phyloP scores from a whole-genome alignment of 2,888 invertebrate genomes.

The Odontocerum albicorne region DNA sequence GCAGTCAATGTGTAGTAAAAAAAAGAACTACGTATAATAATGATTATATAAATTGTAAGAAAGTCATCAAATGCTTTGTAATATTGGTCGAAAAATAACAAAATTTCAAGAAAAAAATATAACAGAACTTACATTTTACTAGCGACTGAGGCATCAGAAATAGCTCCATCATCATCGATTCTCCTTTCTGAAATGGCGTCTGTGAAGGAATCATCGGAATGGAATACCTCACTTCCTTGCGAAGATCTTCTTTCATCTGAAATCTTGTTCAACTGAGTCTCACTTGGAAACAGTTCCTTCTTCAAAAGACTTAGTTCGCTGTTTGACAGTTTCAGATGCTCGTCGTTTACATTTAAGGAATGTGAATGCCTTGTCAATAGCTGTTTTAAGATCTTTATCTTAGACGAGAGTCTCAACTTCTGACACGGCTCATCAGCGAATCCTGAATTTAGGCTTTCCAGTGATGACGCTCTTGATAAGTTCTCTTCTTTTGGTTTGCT shows the following conservation, averaged over 20 bases:
- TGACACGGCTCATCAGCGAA: conserved; percentile 10
- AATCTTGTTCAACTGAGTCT: conserved; percentile 4
- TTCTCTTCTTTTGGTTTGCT: conserved; percentile 23
- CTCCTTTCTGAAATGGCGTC: conserved; percentile 1
- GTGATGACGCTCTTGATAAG: neutral
- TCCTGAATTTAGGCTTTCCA: too few species aligned
- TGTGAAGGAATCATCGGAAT: conserved; percentile 11
- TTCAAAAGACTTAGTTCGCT: conserved; percentile 28
- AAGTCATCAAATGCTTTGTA: too few species aligned
- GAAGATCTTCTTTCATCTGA: conserved; percentile 4
- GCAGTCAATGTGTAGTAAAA: too few species aligned
- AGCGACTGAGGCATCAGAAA: conserved; percentile 14
- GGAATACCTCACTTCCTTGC: conserved; percentile 8
- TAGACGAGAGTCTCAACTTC: conserved; percentile 21
- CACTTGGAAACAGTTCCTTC: conserved; percentile 19
- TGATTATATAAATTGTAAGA: too few species aligned
- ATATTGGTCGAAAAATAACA: too few species aligned
- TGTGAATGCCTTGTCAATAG: conserved; percentile 9
- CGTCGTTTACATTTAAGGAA: neutral
- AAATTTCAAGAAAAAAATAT: too few species aligned
- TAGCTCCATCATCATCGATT: conserved; percentile 9
- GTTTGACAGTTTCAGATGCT: conserved; percentile 20
- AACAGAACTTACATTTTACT: conserved; percentile 23
- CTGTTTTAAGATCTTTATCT: conserved; percentile 27
- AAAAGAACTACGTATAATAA: too few species aligned